Conservation (phyloP, 2,888 invertebrate species). For the Dusona sp. region DNA sequence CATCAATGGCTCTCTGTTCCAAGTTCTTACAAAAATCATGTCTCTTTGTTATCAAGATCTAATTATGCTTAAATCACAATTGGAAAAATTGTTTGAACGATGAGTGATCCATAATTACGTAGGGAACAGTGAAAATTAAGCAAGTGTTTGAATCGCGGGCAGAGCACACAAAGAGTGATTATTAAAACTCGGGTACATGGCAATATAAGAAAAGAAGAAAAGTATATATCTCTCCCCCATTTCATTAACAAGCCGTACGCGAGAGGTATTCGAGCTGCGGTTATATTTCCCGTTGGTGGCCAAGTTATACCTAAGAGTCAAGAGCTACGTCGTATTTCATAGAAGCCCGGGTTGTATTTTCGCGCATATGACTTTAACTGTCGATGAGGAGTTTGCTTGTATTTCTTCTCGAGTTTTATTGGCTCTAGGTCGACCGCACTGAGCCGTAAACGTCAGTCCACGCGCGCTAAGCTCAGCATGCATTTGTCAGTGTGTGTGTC, state of each 20-base stretch:
- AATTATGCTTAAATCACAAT: too few relatives aligned
- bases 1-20: background rate
- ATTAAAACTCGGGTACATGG: constrained; percentile 41
- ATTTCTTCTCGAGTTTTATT: constrained; percentile 82
- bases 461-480: constrained; percentile 46
- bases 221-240: constrained; percentile 52
- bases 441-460: constrained; percentile 79
- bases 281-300: constrained; percentile 63
- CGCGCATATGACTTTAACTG: constrained; percentile 83
- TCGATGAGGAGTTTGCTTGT: constrained; percentile 81
- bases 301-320: constrained; percentile 66
- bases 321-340: constrained; percentile 80
- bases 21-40: background rate
- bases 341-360: constrained; percentile 81
- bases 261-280: constrained; percentile 61
- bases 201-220: constrained; percentile 45
- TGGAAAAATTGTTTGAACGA: too few relatives aligned
- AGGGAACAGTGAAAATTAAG: background rate
- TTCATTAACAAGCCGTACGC: constrained; percentile 76
- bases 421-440: constrained; percentile 79
- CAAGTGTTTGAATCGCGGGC: background rate
- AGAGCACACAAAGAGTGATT: constrained; percentile 54
- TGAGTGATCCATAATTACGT: background rate
- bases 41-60: background rate
- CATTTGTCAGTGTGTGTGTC: background rate